Percentiles rank a stretch among this genome's conserved stretches.
Evolutionary conservation across 2,888 invertebrate species (phyloP).

Genomic region (Luperina nickerlii): DNA sequence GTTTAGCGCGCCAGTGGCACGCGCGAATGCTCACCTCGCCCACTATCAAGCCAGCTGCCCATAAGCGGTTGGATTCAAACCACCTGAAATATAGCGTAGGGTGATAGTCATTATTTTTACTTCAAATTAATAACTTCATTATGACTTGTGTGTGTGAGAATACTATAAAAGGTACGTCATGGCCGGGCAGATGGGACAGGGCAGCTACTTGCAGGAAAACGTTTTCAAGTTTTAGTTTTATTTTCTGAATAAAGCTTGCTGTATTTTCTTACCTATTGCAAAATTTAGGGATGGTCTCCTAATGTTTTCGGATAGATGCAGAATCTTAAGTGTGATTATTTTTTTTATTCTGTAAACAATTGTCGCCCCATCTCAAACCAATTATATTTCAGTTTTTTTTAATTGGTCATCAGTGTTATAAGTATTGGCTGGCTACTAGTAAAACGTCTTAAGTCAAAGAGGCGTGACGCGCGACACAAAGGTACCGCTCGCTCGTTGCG

Average conservation of each 20-base stretch:
- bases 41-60: slow-evolving; percentile 97
- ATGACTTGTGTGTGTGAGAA: background rate
- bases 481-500: too few relatives aligned
- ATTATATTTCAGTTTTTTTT: background rate
- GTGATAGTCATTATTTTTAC: background rate
- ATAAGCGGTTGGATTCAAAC: slow-evolving; percentile 97
- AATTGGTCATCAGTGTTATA: background rate
- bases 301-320: background rate
- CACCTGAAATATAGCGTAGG: slow-evolving; percentile 90
- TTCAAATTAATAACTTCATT: background rate
- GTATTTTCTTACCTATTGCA: background rate
- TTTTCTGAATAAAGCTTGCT: background rate
- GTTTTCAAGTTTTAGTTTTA: background rate
- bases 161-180: background rate
- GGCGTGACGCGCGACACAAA: too few relatives aligned
- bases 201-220: background rate
- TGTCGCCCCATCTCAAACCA: background rate
- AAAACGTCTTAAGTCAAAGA: slow-evolving; percentile 51
- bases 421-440: background rate
- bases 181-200: too few relatives aligned
- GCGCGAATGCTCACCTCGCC: slow-evolving; percentile 96
- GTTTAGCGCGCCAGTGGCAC: slow-evolving; percentile 96
- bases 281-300: background rate
- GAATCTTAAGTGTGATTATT: background rate
- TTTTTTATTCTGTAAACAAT: background rate